A percentile compares a stretch with the other conserved stretches of the same genome.
These are phyloP conservation scores for Pangasius mekongensis DNA, from an alignment of 2,797 vertebrate species.

Conservation along the genomic window DNA sequence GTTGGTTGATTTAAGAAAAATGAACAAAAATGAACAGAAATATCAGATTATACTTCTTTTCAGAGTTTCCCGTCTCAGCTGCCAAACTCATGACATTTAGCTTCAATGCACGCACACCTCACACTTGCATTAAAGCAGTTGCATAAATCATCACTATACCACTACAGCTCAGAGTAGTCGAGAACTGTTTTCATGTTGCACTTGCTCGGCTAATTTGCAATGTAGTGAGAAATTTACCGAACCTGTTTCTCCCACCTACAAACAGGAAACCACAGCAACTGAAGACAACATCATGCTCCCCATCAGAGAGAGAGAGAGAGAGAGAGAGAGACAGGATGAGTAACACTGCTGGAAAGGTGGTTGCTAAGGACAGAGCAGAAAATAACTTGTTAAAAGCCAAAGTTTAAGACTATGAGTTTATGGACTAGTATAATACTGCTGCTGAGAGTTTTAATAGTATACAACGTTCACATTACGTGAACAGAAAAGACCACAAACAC, in stretches of 20 bases:
- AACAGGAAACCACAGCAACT: constrained; percentile 78
- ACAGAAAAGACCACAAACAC: not conserved
- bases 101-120: not conserved
- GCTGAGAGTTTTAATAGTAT: not conserved
- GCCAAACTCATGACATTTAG: constrained; percentile 46
- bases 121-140: constrained; percentile 19
- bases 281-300: constrained; percentile 58
- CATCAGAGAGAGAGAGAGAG: constrained; percentile 15
- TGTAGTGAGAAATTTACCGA: constrained; percentile 41
- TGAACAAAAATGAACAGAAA: not conserved
- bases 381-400: not conserved
- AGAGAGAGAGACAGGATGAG: constrained; percentile 8
- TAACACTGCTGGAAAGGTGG: constrained; percentile 14
- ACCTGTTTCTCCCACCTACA: constrained; percentile 66
- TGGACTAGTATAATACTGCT: not conserved
- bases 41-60: not conserved
- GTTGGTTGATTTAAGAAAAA: not conserved
- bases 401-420: not conserved
- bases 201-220: constrained; percentile 45
- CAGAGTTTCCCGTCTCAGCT: not conserved
- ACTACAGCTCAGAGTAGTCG: not conserved
- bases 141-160: constrained; percentile 11
- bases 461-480: not conserved
- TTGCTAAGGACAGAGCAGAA: constrained; percentile 5
- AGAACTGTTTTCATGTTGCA: constrained; percentile 30